Evolutionary conservation across 2,113 vertebrate species (phyloP), one percentile per base, ranked within the genome.

Genomic region (Corythornis cristatus): DNA sequence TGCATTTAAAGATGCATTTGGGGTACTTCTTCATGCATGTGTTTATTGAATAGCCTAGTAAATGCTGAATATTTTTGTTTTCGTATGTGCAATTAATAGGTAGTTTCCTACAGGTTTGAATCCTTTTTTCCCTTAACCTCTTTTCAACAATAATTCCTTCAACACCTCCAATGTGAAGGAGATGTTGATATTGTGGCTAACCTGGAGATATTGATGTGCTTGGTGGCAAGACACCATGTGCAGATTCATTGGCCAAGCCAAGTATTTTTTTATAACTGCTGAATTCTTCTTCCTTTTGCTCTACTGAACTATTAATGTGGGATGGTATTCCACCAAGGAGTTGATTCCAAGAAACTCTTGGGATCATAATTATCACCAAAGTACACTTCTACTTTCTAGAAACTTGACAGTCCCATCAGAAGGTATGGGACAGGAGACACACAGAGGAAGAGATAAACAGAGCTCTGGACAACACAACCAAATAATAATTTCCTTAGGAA

Each of bases 1-100:
- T 78, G 42, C 54, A 89, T 84, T 87, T 89, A 82, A 91, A 85
- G 46, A 84, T 93, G 71, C 23, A 79, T 85, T 91, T 85, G 71
- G 31, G 31, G 29, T 87, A 89, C 58, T 86, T 85, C 79, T 87
- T 93, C 62, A 93, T 76, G 54, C 37, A 79, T 83, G 77, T 73
- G 29, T 15, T 76, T 82, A 66, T 29, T 73, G 42, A 85, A 70
- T 79, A 93, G 37, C 20, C 66, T 85, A 76, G 29, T 64, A 13
- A 22, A 46, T 66, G 35, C 51, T 92, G 71, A 89, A 60, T 85
- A 85, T 80, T 92, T 94, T 72, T 89, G 51, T 6, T 66, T 78
- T 91, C 68, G 17, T 83, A 50, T 62, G 21, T 61, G 35, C 54
- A 92, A 83, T 78, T 88, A 82, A 70, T 5, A 72, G 16, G 26